Conservation (phyloP, 2,888 invertebrate genomes). For the Cerceris ruficornis region DNA sequence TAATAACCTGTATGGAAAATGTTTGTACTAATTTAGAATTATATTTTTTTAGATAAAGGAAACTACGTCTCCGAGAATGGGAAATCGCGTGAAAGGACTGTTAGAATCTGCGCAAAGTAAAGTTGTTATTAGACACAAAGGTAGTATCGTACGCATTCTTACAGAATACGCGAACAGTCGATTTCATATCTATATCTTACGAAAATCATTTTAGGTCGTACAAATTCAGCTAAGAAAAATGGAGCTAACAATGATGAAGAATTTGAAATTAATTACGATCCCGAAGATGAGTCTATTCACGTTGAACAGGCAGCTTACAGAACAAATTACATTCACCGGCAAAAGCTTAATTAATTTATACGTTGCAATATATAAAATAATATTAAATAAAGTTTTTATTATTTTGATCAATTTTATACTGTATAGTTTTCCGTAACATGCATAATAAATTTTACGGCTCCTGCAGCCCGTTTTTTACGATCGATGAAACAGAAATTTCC, state of each 20-base stretch:
- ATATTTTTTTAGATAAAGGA: slow-evolving; percentile 44
- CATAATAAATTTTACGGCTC: neutral
- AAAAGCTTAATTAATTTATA: slow-evolving; percentile 9
- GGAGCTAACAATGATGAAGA: slow-evolving; percentile 4
- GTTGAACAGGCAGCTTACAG: slow-evolving; percentile 61
- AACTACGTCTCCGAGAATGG: slow-evolving; percentile 30
- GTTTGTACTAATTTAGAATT: slow-evolving; percentile 8
- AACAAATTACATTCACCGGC: slow-evolving; percentile 50
- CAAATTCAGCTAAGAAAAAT: slow-evolving; percentile 30
- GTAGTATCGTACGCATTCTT: slow-evolving; percentile 42
- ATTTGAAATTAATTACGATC: slow-evolving; percentile 52
- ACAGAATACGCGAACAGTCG: neutral
- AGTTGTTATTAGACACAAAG: slow-evolving; percentile 71
- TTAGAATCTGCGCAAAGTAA: slow-evolving; percentile 66
- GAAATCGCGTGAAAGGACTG: slow-evolving; percentile 59
- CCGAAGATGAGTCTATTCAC: slow-evolving; percentile 63
- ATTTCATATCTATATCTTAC: neutral
- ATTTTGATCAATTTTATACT: neutral
- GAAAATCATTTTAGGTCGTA: slow-evolving; percentile 11
- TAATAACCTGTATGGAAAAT: neutral
- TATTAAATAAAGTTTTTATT: slow-evolving; percentile 17
- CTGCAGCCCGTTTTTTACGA: neutral
- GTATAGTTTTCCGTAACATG: neutral
- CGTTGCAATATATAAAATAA: slow-evolving; percentile 8
- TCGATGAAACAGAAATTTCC: neutral